These are phyloP conservation scores for sheep (Ovis aries) DNA, from an alignment of 2,113 vertebrate species.

Conservation along the genomic window DNA sequence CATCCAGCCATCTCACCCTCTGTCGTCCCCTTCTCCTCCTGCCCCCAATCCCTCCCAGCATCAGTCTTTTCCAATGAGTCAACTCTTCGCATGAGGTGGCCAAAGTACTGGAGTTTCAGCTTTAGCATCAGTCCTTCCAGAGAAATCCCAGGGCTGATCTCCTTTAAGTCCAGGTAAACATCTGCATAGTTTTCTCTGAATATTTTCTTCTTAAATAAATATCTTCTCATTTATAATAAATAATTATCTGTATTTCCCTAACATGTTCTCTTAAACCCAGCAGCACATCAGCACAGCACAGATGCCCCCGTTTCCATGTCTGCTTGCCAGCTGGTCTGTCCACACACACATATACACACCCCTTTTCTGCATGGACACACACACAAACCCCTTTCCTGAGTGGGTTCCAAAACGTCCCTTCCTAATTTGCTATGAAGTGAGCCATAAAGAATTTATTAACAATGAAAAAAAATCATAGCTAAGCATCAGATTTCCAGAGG, in stretches of 20 bases:
- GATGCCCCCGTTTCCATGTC: not conserved
- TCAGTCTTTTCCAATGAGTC: no score
- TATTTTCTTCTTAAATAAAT: not conserved
- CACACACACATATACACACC: not conserved
- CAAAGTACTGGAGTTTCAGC: no score
- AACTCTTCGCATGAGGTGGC: no score
- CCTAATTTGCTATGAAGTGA: not conserved
- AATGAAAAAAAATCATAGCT: not conserved
- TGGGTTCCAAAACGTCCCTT: not conserved
- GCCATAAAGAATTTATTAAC: slow-evolving; percentile 7
- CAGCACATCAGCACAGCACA: not conserved
- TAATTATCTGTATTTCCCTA: not conserved
- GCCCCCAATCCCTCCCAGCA: no score
- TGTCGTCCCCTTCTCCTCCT: no score
- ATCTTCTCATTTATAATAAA: not conserved
- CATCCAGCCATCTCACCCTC: no score
- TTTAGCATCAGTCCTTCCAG: no score
- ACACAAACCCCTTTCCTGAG: not conserved
- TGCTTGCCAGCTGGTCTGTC: not conserved
- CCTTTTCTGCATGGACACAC: not conserved
- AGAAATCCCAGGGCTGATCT: no score
- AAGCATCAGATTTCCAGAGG: not conserved
- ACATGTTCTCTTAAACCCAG: not conserved
- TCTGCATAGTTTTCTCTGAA: not conserved
- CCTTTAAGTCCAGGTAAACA: not conserved